Base-by-base conservation (phyloP, 64 coral and sea anemone genomes). In the Astreopora myriophthalma region DNA sequence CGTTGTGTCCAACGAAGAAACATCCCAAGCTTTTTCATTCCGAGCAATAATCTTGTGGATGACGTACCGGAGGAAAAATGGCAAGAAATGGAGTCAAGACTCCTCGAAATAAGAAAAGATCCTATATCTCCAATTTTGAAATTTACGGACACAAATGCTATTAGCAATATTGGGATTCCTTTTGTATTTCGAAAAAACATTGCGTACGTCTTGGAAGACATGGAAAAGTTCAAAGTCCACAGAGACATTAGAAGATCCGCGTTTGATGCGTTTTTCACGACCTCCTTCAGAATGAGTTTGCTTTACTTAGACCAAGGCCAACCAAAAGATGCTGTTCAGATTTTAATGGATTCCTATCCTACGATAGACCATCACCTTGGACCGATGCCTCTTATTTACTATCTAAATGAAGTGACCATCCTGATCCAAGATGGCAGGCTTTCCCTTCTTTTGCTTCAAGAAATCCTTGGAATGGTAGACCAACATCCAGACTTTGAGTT, bases 211-310 rank as follows among this genome's bases (percentile, higher is more conserved):
- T 71, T 86, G 39, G 84, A 86, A 86, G 84, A 86, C 84, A 86
- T 86, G 84, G 84, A 86, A 71, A 86, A 86, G 84, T 86, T 86
- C 84, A 86, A 86, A 71, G 63, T 86, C 65, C 84, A 86, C 84
- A 86, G 84, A 86, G 84, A 86, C 84, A 86, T 86, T 25, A 86
- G 44, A 32, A 86, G 30, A 48, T 86, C 84, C 4, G 84, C 84
- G 22, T 86, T 86, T 72, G 84, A 86, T 86, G 84, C 84, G 19
- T 86, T 86, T 86, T 86, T 86, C 65, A 86, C 84, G 44, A 86
- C 84, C 9, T 71, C 84, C 25, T 86, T 86, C 33, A 71, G 84
- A 86, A 68, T 86, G 84, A 86, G 84, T 86, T 71, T 86, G 39
- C 84, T 86, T 4, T 48, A 49, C 39, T 86, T 86, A 71, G 51